Base-by-base conservation (phyloP, 2,888 invertebrate species). In the Smittia sp. region DNA sequence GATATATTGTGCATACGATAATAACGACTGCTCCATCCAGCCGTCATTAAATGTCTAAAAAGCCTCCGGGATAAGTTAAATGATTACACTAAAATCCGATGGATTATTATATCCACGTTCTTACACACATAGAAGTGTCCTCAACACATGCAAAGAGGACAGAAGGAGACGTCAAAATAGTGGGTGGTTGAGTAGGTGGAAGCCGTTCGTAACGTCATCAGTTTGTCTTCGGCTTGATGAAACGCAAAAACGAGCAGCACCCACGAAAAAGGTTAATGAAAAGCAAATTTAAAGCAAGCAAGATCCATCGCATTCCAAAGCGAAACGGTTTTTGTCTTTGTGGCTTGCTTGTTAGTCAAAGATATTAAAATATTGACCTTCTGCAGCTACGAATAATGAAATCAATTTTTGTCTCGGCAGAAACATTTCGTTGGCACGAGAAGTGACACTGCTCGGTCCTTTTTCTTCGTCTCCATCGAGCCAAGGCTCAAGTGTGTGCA, bases 351-450 rank as follows among this genome's bases (percentile, higher is more conserved):
- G 6, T 11, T 18, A n/a, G 18, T 58, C 9, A 58, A 52, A 39
- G 11, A 9, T 46, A 46, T 6, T 46, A 18, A 18, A 32, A 32
- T 32, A 32, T 32, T 46, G 15, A 11, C 46, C 58, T 58, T 58
- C 58, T 58, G 58, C 20, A 22, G 11, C n/a, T 20, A 46, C 52
- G 52, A 58, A 18, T 13, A 52, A 52, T 69, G 27, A 69, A 69
- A 69, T 52, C 52, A 69, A 69, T 69, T 69, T 32, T 68, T 68
- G 39, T 18, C 20, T 69, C 25, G 52, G 27, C 27, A 27, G 54
- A 69, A 69, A 69, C 69, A 69, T 54, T 69, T 69, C 54, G 69
- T 69, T 69, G 69, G 69, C 69, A 67, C 15, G 22, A n/a, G 13
- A 69, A 52, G 18, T 58, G 58, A 58, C 58, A 52, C 9, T 1